A percentile compares a stretch with the other conserved stretches of the same genome.
phyloP scores from a whole-genome alignment of 2,113 vertebrate genomes.

The Urocitellus parryii region DNA sequence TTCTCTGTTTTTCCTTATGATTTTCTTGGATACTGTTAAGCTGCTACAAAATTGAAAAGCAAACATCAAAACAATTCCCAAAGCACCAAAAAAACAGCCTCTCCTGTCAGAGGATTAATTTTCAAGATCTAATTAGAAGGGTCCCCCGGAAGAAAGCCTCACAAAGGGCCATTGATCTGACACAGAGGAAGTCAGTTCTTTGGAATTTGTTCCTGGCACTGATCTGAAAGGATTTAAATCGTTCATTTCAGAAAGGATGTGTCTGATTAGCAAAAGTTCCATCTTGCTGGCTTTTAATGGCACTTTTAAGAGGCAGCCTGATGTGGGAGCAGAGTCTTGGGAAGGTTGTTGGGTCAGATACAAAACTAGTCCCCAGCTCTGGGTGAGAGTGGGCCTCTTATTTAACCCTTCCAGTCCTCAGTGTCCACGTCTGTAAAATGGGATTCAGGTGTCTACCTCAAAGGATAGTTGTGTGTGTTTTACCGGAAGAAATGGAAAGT shows the following conservation, averaged over 20 bases:
- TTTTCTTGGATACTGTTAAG: background rate
- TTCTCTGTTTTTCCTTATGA: constrained; percentile 1
- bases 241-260: constrained; percentile 40
- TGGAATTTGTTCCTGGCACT: constrained; percentile 50
- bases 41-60: constrained; percentile 31
- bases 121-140: constrained; percentile 32
- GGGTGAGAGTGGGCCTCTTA: background rate
- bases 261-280: background rate
- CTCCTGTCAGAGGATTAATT: constrained; percentile 44
- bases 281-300: background rate
- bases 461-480: background rate
- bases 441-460: background rate
- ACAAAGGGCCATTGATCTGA: constrained; percentile 59
- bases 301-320: background rate
- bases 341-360: background rate
- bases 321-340: background rate
- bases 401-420: background rate
- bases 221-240: constrained; percentile 41
- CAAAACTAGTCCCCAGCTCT: background rate
- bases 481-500: background rate
- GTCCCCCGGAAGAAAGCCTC: background rate
- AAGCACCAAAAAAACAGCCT: constrained; percentile 14
- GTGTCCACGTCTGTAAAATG: background rate
- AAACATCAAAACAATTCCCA: constrained; percentile 43
- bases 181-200: constrained; percentile 23